Conservation (phyloP, 1,140 invertebrate genomes). For the Periplaneta americana region DNA sequence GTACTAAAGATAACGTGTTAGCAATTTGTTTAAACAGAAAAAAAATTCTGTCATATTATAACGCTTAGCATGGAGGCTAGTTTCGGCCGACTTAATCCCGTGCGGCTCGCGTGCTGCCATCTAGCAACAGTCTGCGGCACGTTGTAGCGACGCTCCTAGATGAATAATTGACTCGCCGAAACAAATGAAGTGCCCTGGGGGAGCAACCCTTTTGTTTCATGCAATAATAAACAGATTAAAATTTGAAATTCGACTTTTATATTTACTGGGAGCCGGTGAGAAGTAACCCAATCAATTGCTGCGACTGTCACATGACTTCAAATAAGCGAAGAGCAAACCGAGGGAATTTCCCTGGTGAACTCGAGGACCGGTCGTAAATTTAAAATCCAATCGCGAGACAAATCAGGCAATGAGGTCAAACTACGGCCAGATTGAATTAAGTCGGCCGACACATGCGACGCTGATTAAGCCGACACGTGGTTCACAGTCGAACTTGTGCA, state of each 20-base stretch:
- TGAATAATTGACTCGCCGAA: neutral
- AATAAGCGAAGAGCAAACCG: slow-evolving; percentile 1
- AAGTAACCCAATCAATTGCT: slow-evolving; percentile 1
- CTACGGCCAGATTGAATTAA: neutral
- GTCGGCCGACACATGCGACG: neutral
- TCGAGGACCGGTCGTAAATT: neutral
- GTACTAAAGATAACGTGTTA: too few species aligned
- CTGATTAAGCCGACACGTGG: too few species aligned
- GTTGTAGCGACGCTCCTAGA: neutral
- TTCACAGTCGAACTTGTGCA: too few species aligned
- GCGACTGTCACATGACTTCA: slow-evolving; percentile 11
- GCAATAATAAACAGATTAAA: slow-evolving; percentile 13
- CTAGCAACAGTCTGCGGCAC: neutral
- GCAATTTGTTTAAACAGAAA: too few species aligned
- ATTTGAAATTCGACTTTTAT: neutral
- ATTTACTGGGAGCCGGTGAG: neutral
- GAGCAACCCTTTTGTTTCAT: slow-evolving; percentile 11
- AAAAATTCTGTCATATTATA: too few species aligned
- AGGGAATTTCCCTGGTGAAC: slow-evolving; percentile 3
- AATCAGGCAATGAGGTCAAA: neutral
- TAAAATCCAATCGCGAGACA: neutral
- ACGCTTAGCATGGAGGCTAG: too few species aligned
- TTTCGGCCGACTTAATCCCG: too few species aligned
- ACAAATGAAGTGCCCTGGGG: slow-evolving; percentile 4
- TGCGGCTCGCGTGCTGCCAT: neutral